Percentiles rank a stretch among this genome's conserved stretches.
phyloP scores from a whole-genome alignment of 1,140 invertebrate genomes.

The Limonius californicus region DNA sequence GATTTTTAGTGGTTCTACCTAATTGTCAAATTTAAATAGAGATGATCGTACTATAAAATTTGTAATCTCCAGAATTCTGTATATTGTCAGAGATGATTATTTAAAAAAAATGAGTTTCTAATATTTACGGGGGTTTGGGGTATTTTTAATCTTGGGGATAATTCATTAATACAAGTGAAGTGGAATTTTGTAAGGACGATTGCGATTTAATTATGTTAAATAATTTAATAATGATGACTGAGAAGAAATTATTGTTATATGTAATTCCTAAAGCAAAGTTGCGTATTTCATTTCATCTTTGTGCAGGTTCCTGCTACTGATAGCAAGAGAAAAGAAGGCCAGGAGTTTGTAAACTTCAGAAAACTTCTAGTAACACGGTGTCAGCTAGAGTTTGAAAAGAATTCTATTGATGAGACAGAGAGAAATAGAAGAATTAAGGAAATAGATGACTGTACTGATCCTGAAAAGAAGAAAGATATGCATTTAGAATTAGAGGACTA shows the following conservation, averaged over 20 bases:
- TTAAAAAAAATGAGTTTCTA: no score
- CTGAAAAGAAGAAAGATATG: slow-evolving; percentile 70
- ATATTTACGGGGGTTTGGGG: no score
- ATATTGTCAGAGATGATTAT: no score
- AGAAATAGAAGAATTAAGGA: slow-evolving; percentile 57
- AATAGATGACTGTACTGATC: slow-evolving; percentile 61
- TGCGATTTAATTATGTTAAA: neutral
- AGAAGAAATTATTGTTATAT: slow-evolving; percentile 3
- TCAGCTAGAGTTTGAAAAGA: slow-evolving; percentile 84
- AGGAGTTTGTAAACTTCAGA: slow-evolving; percentile 66
- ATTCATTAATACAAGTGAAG: no score
- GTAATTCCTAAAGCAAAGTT: no score
- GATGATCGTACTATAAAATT: no score
- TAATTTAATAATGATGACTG: neutral
- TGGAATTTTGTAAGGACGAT: neutral
- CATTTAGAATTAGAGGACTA: slow-evolving; percentile 66
- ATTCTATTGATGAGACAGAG: slow-evolving; percentile 62
- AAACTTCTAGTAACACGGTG: slow-evolving; percentile 79
- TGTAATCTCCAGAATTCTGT: no score
- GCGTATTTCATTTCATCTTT: neutral
- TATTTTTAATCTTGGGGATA: no score
- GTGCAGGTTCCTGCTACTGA: slow-evolving; percentile 23
- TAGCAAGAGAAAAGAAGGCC: slow-evolving; percentile 29
- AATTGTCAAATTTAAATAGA: no score
- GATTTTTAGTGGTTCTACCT: no score